Evolutionary conservation across 2,888 invertebrate species (phyloP), one percentile per base, ranked within the genome.

Genomic region (Lumbricus terrestris): DNA sequence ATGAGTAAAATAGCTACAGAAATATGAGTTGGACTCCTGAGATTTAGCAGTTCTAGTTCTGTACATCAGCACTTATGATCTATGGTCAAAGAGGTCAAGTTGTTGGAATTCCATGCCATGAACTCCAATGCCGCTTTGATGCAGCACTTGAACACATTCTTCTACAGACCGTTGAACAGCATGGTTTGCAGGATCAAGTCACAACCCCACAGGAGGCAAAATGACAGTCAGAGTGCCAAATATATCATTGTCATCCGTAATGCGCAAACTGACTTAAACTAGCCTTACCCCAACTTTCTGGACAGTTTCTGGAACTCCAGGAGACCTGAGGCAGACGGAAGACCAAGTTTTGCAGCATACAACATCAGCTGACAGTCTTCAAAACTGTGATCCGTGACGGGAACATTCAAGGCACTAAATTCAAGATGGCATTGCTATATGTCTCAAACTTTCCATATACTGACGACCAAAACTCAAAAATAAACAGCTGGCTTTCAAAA

Each of bases 311-410:
- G 96, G 91, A 97, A 96, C 94, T 98, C 97, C 29, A 98, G 96
- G 88, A 97, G 96, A 37, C 96, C 96, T 6, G 97, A 96, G 0
- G 97, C 97, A 92, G 96, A 96, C 0, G 97, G 97, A 47, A 98
- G 96, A 93, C 97, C 97, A 93, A 98, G 96, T 93, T 97, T 97
- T 94, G 97, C 69, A 18, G 98, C 98, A 93, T 97, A 96, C 90
- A 96, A 96, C 95, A 98, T 97, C 91, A 98, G 96, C 88, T 97
- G 96, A 93, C 98, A 98, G 95, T 98, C 98, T 94, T 98, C 98
- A 95, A 97, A 98, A 0, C 98, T 97, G 95, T 98, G 98, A 95
- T 98, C 98, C 88, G 97, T 96, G 0, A 97, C 97, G 8, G 98
- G 98, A 82, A 98, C 96, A 4, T 97, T 96, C 34, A 98, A 95